Evolutionary conservation across 1,140 invertebrate genomes (phyloP), one percentile per base, ranked within the genome.

Genomic region (Paramacrobiotus metropolitanus): DNA sequence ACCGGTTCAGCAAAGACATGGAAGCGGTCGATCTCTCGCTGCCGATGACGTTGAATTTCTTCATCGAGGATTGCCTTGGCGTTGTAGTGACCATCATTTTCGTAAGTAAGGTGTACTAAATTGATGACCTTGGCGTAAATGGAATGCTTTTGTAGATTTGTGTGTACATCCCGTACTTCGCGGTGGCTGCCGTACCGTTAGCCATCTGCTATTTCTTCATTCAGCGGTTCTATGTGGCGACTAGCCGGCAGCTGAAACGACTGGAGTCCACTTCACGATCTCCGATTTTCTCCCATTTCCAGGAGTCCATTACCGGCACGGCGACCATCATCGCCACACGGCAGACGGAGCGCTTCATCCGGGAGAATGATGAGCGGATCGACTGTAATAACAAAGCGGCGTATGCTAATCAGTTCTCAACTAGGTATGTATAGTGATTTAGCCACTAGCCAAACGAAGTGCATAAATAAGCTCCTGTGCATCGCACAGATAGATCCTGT

Each of bases 161-260:
- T n/a, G n/a, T n/a, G n/a, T n/a, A n/a, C n/a, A n/a, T n/a, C n/a
- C n/a, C n/a, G n/a, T n/a, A n/a, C n/a, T n/a, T n/a, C n/a, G n/a
- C n/a, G n/a, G n/a, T n/a, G 3, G 81, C 89, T 45, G 82, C 92
- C 63, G 48, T 93, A 64, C 89, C 90, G 4, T 81, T 95, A 67
- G 83, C 80, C 44, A 64, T 88, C 18, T 65, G 94, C 44, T 95
- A 95, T 75, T 88, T 88, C 70, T 82, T 93, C 66, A 82, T 91
- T 65, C 79, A 82, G 74, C 63, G 65, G 30, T 73, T 75, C 64
- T 79, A 77, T 66, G 70, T 79, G 2, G 68, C 72, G 1, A 76
- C 76, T 1, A 75, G 76, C 0, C 67, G 79, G 55, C 78, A 80
- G 61, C 64, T 79, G 44, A 77, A 76, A 62, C 65, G 77, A n/a